phyloP scores from a whole-genome alignment of 2,113 vertebrate species.

The Anoplopoma fimbria region DNA sequence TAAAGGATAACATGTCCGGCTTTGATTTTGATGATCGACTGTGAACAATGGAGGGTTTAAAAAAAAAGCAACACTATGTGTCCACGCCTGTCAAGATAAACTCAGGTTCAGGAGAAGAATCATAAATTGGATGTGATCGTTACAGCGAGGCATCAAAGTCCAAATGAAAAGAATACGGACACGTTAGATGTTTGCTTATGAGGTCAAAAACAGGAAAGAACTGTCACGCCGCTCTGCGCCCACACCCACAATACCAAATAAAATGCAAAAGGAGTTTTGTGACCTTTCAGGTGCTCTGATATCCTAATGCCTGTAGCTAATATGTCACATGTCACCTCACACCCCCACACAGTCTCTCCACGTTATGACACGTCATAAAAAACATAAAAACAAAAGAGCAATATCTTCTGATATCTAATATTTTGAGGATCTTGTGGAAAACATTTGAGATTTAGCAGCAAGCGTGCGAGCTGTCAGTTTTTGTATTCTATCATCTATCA shows the following conservation, averaged over 20 bases:
- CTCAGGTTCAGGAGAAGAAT: background rate
- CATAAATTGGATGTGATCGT: background rate
- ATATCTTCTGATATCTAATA: background rate
- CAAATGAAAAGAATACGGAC: background rate
- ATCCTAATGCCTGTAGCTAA: background rate
- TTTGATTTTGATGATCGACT: conserved; percentile 22
- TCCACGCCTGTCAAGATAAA: background rate
- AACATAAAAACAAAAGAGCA: background rate
- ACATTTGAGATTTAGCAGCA: conserved; percentile 5
- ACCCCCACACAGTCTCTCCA: background rate
- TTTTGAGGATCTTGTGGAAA: conserved; percentile 15
- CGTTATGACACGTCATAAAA: background rate
- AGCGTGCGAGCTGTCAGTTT: background rate
- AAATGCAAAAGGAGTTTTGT: conserved; percentile 7
- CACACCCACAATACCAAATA: background rate
- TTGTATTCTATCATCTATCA: conserved; percentile 4
- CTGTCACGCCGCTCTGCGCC: background rate
- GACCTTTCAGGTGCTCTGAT: conserved; percentile 32
- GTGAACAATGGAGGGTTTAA: conserved; percentile 19
- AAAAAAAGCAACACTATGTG: conserved; percentile 9
- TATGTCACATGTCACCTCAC: conserved; percentile 22
- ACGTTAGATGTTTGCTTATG: background rate
- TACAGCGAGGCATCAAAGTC: background rate
- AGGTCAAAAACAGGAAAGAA: background rate
- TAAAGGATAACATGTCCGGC: conserved; percentile 45